Base-by-base conservation (phyloP, 2,113 vertebrate genomes). In the Gallinago paraguaiae region DNA sequence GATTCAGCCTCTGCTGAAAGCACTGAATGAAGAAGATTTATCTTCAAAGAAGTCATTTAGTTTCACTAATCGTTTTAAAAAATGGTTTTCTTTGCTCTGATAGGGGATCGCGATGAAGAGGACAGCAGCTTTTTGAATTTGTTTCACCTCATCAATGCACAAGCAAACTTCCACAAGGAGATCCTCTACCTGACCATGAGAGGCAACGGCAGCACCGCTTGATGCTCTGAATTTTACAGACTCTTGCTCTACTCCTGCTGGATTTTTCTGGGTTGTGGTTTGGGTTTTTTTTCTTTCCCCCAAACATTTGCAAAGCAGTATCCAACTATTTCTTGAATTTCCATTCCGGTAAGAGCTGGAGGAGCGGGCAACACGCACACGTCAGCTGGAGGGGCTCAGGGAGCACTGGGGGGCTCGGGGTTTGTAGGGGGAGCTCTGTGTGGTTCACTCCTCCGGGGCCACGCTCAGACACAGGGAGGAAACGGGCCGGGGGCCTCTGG, bases 151-250 rank as follows among this genome's bases (percentile, higher is more conserved):
- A 89, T 99, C 16, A 98, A 98, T 7, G 98, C 99, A 33, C 98
- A 98, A 33, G 98, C 98, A 19, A 98, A 93, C 93, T 99, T 99
- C 97, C 99, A 99, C 74, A 98, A 98, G 37, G 98, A 98, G 71
- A 97, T 99, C 77, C 97, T 99, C 27, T 98, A 93, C 94, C 31
- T 97, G 88, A 91, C 97, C 91, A 81, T 98, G 95, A 94, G 82
- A 54, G 83, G 15, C 71, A 10, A 2, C 71, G 74, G 33, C 86
- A 30, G 35, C 45, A 17, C 19, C 45, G 0, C 63, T 27, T 97
- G 96, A 97, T 10, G 77, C 43, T 16, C 61, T 15, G 45, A 39
- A 39, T 4, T 45, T 57, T 30, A 45, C 9, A 10, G 35, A 39
- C 24, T 53, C 57, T 48, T n/a, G 71, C 75, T 46, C n/a, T 30